Percentiles rank a stretch among this genome's conserved stretches.
These are phyloP conservation scores for Hystrix brachyura DNA, from an alignment of 2,113 vertebrate species.

Conservation along the genomic window DNA sequence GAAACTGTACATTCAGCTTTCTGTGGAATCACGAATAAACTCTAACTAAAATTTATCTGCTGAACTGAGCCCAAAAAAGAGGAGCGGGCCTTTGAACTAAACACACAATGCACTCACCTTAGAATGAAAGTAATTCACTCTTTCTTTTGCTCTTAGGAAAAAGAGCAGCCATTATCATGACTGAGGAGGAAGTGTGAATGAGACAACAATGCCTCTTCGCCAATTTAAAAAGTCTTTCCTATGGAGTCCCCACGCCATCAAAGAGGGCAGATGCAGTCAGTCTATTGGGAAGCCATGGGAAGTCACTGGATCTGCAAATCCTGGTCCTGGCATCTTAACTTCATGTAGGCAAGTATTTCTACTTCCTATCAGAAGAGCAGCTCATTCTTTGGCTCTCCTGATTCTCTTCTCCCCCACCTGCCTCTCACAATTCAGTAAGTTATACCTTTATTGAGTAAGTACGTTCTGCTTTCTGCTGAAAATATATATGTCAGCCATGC, in stretches of 20 bases:
- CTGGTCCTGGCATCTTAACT: not conserved
- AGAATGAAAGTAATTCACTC: not conserved
- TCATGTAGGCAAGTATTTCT: not conserved
- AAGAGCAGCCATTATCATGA: not conserved
- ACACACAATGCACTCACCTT: not conserved
- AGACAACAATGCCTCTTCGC: not conserved
- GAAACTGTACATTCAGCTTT: not conserved
- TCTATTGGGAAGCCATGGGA: not conserved
- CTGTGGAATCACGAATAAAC: constrained; percentile 10
- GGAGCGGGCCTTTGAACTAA: not conserved
- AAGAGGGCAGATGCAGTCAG: not conserved
- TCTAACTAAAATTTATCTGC: constrained; percentile 35
- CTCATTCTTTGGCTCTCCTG: not conserved
- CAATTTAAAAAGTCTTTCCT: not conserved
- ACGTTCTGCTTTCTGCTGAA: not conserved
- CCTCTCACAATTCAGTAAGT: not conserved
- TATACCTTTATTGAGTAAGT: not conserved
- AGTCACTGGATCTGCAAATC: not conserved
- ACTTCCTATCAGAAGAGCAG: not conserved
- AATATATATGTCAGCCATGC: not conserved
- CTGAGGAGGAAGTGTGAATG: not conserved
- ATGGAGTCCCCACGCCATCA: not conserved
- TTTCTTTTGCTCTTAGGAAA: not conserved
- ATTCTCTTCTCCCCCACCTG: not conserved
- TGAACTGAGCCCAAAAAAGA: not conserved